phyloP scores from a whole-genome alignment of 1,140 invertebrate genomes.

The Orussus abietinus region DNA sequence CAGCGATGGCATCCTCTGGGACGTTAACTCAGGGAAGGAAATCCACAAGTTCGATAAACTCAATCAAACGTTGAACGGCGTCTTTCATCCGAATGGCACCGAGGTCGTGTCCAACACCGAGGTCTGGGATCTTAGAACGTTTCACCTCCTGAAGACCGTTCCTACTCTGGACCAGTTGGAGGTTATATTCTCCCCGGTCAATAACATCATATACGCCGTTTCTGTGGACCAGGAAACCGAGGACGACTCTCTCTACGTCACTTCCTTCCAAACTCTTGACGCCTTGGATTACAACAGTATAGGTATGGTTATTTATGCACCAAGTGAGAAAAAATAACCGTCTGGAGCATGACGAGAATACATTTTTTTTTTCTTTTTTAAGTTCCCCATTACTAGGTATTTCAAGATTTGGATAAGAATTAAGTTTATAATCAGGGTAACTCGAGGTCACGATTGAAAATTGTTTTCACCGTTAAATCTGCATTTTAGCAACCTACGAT shows the following conservation, averaged over 20 bases:
- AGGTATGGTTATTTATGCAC: constrained; percentile 54
- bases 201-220: constrained; percentile 64
- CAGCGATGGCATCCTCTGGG: constrained; percentile 92
- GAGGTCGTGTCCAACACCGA: constrained; percentile 89
- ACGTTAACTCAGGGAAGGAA: constrained; percentile 79
- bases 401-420: too few relatives aligned
- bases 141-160: constrained; percentile 90
- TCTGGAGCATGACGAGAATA: too few relatives aligned
- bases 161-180: constrained; percentile 86
- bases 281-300: constrained; percentile 91
- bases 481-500: constrained; percentile 74
- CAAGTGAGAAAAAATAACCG: constrained; percentile 3
- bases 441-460: neutral
- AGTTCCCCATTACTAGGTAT: too few relatives aligned
- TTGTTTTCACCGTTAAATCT: constrained; percentile 5
- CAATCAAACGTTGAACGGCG: constrained; percentile 89
- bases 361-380: too few relatives aligned
- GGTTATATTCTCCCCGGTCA: constrained; percentile 68
- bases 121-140: constrained; percentile 95
- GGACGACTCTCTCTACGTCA: constrained; percentile 67
- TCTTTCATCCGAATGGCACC: constrained; percentile 95
- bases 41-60: constrained; percentile 98
- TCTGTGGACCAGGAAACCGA: constrained; percentile 63
- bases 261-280: constrained; percentile 93
- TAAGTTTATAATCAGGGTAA: too few relatives aligned